Percentiles rank a stretch among this genome's conserved stretches.
These are phyloP conservation scores for Pithys albifrons DNA, from an alignment of 2,113 vertebrate species.

Conservation along the genomic window DNA sequence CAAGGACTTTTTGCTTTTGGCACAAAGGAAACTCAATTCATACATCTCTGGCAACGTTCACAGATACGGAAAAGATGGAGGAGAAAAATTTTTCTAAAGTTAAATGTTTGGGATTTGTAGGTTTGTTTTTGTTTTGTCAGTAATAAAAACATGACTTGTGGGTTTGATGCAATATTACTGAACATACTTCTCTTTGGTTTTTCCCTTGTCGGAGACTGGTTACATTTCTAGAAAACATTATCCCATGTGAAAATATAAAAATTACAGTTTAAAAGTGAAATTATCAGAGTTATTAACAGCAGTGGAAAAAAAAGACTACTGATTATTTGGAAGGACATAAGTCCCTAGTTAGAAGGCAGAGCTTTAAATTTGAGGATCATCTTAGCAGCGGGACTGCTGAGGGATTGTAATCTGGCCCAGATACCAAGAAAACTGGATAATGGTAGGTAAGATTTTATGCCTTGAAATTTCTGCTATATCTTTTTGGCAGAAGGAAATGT, in stretches of 20 bases:
- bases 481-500: background rate
- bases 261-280: background rate
- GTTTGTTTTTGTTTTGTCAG: background rate
- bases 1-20: background rate
- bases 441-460: background rate
- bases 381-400: background rate
- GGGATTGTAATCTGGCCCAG: background rate
- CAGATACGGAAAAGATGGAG: background rate
- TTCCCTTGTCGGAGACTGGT: background rate
- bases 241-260: background rate
- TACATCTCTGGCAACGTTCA: background rate
- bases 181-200: background rate
- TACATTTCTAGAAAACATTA: background rate
- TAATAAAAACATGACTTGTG: background rate
- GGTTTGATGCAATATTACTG: background rate
- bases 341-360: background rate
- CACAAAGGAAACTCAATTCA: background rate
- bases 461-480: background rate
- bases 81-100: background rate
- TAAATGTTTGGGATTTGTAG: background rate
- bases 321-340: background rate
- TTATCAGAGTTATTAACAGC: background rate
- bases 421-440: background rate
- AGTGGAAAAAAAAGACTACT: background rate
- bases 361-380: background rate